Base-by-base conservation (phyloP, 2,113 vertebrate genomes). In the Craseonycteris thonglongyai region DNA sequence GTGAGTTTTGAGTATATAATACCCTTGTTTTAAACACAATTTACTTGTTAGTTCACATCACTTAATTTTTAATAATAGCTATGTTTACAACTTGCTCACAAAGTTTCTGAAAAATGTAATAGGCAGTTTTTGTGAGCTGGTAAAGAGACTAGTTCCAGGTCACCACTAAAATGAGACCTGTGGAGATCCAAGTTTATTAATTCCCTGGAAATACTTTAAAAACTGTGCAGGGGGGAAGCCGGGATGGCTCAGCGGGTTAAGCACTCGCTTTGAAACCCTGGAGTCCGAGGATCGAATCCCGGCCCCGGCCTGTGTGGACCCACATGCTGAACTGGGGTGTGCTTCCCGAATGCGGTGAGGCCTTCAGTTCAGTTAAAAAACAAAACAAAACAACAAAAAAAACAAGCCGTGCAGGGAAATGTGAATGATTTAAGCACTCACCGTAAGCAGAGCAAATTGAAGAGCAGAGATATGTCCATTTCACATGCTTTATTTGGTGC, bases 401-500 rank as follows among this genome's bases (percentile, higher is more conserved):
- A 47, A 61, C 69, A 88, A 91, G 47, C n/a, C 21, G 11, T 45
- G 15, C 47, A 87, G 24, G 71, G 33, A 91, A 69, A 71, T 68
- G 18, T 69, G 76, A 83, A 19, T 61, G 61, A 84, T 71, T 84
- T 79, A 38, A 96, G 94, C 65, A 89, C 65, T 47, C 58, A 69
- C 51, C 24, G 58, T 47, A 56, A 86, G 86, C 71, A 90, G 90
- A 96, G 33, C 12, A 84, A 91, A 86, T 93, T 63, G 75, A 81
- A 96, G 81, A 65, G 9, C 35, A 84, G 30, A 42, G 35, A 68
- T 45, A 18, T 78, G 76, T 87, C 56, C 24, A 42, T 47, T 51
- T 83, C 56, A 68, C 7, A 19, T 83, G 59, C 22, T 94, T 83
- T 76, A 90, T 91, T 82, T 95, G 58, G 90, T 93, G 83, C 51